A percentile compares a stretch with the other conserved stretches of the same genome.
Evolutionary conservation across 2,797 vertebrate species (phyloP).

Genomic region (Pipistrellus pipistrellus): DNA sequence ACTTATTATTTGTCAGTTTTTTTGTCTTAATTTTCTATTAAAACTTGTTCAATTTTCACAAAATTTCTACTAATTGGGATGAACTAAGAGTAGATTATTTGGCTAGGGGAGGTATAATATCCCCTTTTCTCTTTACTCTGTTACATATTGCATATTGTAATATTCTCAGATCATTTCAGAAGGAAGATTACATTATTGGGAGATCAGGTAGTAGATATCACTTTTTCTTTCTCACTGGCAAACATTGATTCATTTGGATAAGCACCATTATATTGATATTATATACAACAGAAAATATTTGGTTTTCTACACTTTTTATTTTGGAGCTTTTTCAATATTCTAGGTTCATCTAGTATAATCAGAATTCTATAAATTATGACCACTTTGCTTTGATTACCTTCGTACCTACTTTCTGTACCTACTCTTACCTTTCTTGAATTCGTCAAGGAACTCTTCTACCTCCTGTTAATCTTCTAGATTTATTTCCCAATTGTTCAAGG

Average conservation of each 20-base stretch:
- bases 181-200: background rate
- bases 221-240: background rate
- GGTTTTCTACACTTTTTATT: background rate
- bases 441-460: background rate
- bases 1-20: background rate
- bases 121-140: background rate
- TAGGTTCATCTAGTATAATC: background rate
- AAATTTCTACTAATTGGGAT: background rate
- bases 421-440: background rate
- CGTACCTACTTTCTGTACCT: background rate
- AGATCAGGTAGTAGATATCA: background rate
- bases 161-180: background rate
- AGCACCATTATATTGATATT: background rate
- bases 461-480: background rate
- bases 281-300: background rate
- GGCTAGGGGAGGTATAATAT: background rate
- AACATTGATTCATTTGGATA: background rate
- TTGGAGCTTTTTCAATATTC: background rate
- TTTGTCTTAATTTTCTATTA: conserved; percentile 5
- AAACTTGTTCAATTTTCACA: background rate
- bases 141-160: background rate
- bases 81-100: background rate
- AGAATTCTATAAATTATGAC: background rate
- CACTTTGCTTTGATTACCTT: background rate
- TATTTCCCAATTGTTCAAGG: background rate